Evolutionary conservation across 2,113 vertebrate species (phyloP), one percentile per base, ranked within the genome.

Genomic region (Phoxinus phoxinus): DNA sequence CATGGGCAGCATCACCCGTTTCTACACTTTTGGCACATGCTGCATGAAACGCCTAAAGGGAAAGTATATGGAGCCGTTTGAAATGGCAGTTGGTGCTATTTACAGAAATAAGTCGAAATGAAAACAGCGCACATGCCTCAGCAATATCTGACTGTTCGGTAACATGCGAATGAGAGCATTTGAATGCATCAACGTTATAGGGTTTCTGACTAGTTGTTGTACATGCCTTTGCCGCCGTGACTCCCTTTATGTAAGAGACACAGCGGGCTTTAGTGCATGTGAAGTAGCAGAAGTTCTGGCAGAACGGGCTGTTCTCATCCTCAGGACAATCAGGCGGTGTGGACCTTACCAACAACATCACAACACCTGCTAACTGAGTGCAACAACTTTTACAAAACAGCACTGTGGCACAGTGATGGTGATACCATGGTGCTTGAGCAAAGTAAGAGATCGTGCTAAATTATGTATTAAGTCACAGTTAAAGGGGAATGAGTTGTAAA

Each of bases 61-160:
- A 53, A 48, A 69, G 23, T 51, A 79, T 19, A 72, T 85, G 77
- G 30, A 88, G 86, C 90, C 87, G 0, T 84, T 78, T 87, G 89
- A 76, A 76, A 86, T 75, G 90, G 83, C 81, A 84, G 61, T 84
- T 15, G n/a, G 78, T 35, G 87, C 53, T 92, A 92, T 93, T 90
- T 91, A 90, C 92, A 94, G 92, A 84, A 73, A 44, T 82, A 86
- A 77, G 84, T 86, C 90, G 78, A 87, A 87, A 87, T 87, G 88
- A 88, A 93, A 91, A 90, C 25, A 85, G 21, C 35, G 85, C 89
- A 58, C 53, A 59, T 84, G 84, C 80, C 44, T 84, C 90, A 80
- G 67, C 63, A 85, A 83, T n/a, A 90, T 83, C 81, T 59, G 89
- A 86, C 92, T 82, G 90, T 87, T 85, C 59, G 17, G 17, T 9